Conservation (phyloP, 2,113 vertebrate genomes). For the Engystomops pustulosus region DNA sequence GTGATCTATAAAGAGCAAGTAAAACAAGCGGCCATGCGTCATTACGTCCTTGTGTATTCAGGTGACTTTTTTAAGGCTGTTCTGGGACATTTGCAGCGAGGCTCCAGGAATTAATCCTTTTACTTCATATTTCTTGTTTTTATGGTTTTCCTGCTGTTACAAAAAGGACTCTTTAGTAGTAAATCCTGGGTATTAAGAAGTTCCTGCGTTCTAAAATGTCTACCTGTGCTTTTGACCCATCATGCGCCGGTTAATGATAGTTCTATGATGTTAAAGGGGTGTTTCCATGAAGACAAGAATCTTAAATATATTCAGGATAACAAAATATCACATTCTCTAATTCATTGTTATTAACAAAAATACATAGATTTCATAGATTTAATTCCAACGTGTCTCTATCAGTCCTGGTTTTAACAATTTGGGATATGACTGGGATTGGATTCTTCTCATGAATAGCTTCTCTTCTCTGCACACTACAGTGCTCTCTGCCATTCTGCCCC, state of each 20-base stretch:
- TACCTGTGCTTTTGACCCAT: neutral
- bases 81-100: neutral
- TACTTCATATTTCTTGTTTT: neutral
- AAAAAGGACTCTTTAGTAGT: neutral
- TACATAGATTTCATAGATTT: too few relatives aligned
- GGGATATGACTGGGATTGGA: too few relatives aligned
- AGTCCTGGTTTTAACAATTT: too few relatives aligned
- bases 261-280: neutral
- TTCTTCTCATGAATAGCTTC: too few relatives aligned
- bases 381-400: too few relatives aligned
- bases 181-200: neutral
- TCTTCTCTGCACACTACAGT: too few relatives aligned
- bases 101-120: neutral
- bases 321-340: too few relatives aligned
- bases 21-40: slow-evolving; percentile 25
- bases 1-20: slow-evolving; percentile 22
- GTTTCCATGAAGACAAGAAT: too few relatives aligned
- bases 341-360: too few relatives aligned
- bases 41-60: slow-evolving; percentile 28
- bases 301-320: too few relatives aligned
- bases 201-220: neutral
- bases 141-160: neutral
- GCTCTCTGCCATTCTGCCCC: too few relatives aligned
- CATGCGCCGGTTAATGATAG: neutral
- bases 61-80: slow-evolving; percentile 16